A percentile compares a stretch with the other conserved stretches of the same genome.
These are phyloP conservation scores for Erebia ligea DNA, from an alignment of 2,888 invertebrate genomes.

Conservation along the genomic window DNA sequence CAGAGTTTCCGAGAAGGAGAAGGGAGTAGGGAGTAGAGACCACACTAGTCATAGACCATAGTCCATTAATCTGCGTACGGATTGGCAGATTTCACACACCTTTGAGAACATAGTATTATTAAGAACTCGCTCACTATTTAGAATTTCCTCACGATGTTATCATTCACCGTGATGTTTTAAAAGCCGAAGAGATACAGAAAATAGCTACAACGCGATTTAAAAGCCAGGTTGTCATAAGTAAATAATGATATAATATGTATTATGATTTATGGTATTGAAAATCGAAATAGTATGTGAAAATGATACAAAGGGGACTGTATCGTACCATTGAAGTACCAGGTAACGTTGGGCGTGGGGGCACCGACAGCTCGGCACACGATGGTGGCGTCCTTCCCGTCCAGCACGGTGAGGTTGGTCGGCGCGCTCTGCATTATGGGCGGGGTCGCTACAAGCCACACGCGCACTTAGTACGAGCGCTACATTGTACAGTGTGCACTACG, in stretches of 20 bases:
- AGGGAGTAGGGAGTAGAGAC: too few species aligned
- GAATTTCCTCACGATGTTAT: too few species aligned
- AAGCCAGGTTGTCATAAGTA: background rate
- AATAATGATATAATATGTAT: too few species aligned
- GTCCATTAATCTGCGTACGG: too few species aligned
- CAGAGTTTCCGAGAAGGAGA: too few species aligned
- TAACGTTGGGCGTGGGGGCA: constrained; percentile 94
- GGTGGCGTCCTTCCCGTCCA: constrained; percentile 96
- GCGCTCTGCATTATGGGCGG: constrained; percentile 93
- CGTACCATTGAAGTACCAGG: constrained; percentile 96
- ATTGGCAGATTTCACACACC: too few species aligned
- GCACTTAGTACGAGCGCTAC: constrained; percentile 60
- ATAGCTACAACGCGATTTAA: background rate
- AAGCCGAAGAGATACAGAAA: background rate
- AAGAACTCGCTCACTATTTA: too few species aligned
- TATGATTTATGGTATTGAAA: background rate
- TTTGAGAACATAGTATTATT: too few species aligned
- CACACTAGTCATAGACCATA: too few species aligned
- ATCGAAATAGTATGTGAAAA: background rate
- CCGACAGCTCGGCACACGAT: constrained; percentile 94
- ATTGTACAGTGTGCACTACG: constrained; percentile 37
- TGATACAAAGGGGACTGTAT: constrained; percentile 4
- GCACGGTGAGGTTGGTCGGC: constrained; percentile 93
- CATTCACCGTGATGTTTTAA: too few species aligned
- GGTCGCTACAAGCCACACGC: constrained; percentile 88